Evolutionary conservation across 2,113 vertebrate genomes (phyloP).

Genomic region (Trochalopteron elliotii): DNA sequence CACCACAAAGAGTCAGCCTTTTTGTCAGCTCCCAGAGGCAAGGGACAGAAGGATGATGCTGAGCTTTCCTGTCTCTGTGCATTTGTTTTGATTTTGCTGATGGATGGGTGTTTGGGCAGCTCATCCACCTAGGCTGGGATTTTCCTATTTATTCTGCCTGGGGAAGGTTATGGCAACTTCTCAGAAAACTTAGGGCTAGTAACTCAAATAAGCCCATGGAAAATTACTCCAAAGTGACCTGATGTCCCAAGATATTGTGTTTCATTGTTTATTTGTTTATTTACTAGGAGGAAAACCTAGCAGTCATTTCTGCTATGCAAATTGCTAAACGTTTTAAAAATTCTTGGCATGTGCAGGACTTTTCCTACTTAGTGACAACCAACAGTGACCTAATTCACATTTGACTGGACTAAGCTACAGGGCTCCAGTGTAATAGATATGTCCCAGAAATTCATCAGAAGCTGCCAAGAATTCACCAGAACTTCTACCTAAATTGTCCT

Average conservation of each 20-base stretch:
- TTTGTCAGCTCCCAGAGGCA: not conserved
- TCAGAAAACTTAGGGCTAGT: not conserved
- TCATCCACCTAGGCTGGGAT: not conserved
- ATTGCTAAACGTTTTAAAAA: not conserved
- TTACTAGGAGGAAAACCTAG: constrained; percentile 31
- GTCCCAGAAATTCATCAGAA: not conserved
- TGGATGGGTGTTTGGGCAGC: not conserved
- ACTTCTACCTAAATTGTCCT: not conserved
- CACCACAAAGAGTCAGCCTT: not conserved
- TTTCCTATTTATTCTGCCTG: not conserved
- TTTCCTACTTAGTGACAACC: constrained; percentile 11
- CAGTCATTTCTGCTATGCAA: constrained; percentile 50
- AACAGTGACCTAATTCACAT: constrained; percentile 9
- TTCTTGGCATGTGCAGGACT: constrained; percentile 16
- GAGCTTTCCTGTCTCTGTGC: not conserved
- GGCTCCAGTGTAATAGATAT: not conserved
- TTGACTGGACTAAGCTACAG: not conserved
- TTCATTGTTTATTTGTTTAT: constrained; percentile 61
- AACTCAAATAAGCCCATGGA: constrained; percentile 28
- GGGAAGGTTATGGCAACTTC: not conserved
- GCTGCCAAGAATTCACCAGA: not conserved
- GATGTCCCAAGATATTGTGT: constrained; percentile 29
- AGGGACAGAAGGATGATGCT: not conserved
- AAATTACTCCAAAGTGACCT: not conserved
- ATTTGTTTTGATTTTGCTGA: constrained; percentile 8